These are phyloP conservation scores for Gila robusta DNA, from an alignment of 2,797 vertebrate species.

Conservation along the genomic window DNA sequence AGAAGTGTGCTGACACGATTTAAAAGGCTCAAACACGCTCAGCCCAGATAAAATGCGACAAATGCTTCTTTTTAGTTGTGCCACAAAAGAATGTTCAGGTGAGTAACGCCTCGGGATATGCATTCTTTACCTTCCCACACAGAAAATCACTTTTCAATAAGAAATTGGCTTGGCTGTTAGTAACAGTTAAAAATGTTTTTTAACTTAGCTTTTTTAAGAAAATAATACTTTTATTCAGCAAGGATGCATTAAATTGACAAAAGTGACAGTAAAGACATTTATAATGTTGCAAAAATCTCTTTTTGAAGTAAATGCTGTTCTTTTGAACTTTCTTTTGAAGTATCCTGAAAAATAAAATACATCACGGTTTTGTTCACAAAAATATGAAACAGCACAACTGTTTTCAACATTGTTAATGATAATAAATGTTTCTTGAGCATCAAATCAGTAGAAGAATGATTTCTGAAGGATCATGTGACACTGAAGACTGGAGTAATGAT, in stretches of 20 bases:
- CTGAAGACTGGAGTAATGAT: background rate
- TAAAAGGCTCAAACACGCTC: background rate
- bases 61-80: background rate
- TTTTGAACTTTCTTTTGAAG: too few species aligned
- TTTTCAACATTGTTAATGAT: background rate
- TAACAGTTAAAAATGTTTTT: background rate
- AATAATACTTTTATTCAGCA: background rate
- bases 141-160: background rate
- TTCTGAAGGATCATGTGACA: background rate
- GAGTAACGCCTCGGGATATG: conserved; percentile 7
- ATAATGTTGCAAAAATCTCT: background rate
- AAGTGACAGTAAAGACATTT: background rate
- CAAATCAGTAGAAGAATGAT: background rate
- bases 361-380: background rate
- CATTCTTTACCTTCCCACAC: conserved; percentile 13
- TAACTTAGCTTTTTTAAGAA: background rate
- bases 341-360: background rate
- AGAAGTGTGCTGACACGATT: background rate
- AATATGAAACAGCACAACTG: background rate
- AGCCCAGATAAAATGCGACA: background rate
- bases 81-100: conserved; percentile 16
- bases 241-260: background rate
- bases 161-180: background rate
- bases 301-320: too few species aligned
- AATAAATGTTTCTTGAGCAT: background rate